Percentiles rank a stretch among this genome's conserved stretches.
These are phyloP conservation scores for Carcharodon carcharias DNA, from an alignment of 2,797 vertebrate species.

Conservation along the genomic window DNA sequence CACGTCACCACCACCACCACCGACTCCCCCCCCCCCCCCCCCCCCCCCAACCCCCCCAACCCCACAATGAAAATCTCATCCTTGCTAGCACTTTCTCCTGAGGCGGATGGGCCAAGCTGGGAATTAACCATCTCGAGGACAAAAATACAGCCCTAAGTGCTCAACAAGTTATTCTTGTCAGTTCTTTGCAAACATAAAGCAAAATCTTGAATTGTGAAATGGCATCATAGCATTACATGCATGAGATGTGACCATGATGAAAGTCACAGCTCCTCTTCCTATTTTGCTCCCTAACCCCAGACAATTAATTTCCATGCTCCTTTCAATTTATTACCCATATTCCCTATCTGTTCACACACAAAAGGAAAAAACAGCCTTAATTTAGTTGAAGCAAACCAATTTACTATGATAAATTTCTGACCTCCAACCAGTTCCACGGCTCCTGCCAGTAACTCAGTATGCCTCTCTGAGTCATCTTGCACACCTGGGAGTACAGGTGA, in stretches of 20 bases:
- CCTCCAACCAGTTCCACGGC: constrained; percentile 62
- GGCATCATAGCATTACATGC: neutral
- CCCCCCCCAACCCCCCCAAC: too few relatives aligned
- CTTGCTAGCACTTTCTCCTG: too few relatives aligned
- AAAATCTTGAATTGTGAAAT: neutral
- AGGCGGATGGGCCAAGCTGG: too few relatives aligned
- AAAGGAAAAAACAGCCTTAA: neutral
- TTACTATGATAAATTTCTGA: constrained; percentile 43
- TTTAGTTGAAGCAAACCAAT: neutral
- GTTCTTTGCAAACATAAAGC: neutral
- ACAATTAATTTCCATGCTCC: neutral
- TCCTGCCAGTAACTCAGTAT: constrained; percentile 52
- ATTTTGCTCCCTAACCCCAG: neutral
- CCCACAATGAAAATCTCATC: too few relatives aligned
- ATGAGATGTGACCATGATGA: neutral
- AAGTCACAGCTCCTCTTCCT: neutral
- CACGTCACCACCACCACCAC: too few relatives aligned
- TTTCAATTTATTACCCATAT: neutral
- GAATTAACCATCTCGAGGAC: too few relatives aligned
- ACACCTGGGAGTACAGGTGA: constrained; percentile 55
- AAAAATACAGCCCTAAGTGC: too few relatives aligned
- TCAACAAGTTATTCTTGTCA: neutral
- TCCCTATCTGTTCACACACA: neutral
- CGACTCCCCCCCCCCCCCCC: too few relatives aligned
- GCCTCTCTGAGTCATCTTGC: constrained; percentile 51